These are phyloP conservation scores for Bellardia pandia DNA, from an alignment of 2,888 invertebrate genomes.

Conservation along the genomic window DNA sequence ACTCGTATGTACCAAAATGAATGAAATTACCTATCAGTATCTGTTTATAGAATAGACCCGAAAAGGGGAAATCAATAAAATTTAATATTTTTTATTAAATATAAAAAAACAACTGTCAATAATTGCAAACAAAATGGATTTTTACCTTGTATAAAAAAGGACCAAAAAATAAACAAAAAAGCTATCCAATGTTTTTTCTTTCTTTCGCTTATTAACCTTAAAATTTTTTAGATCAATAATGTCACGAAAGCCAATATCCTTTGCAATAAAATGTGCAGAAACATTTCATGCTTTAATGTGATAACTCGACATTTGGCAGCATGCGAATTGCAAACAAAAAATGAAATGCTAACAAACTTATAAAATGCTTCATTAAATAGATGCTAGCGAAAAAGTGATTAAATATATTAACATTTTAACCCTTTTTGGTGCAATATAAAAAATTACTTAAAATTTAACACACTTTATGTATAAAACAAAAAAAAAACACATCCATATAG, in stretches of 20 bases:
- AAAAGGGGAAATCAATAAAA: too few species aligned
- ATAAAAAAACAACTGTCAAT: too few species aligned
- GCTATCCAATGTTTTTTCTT: neutral
- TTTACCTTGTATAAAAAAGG: too few species aligned
- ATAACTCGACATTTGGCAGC: constrained; percentile 63
- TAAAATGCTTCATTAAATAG: constrained; percentile 63
- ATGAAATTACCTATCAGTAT: too few species aligned
- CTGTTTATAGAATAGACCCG: too few species aligned
- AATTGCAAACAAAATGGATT: too few species aligned
- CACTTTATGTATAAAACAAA: constrained; percentile 31
- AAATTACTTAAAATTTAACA: constrained; percentile 14
- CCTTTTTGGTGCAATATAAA: constrained; percentile 46
- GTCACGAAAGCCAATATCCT: constrained; percentile 20
- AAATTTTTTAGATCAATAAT: constrained; percentile 60
- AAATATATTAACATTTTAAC: constrained; percentile 58
- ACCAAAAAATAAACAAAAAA: too few species aligned
- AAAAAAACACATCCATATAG: neutral
- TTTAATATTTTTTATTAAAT: too few species aligned
- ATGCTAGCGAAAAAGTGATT: constrained; percentile 19
- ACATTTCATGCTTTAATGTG: constrained; percentile 60
- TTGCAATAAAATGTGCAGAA: neutral
- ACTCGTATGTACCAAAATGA: too few species aligned
- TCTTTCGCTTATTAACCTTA: constrained; percentile 42
- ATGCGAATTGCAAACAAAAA: neutral
- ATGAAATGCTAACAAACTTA: constrained; percentile 37